Conservation (phyloP, 2,888 invertebrate genomes). For the Chorisops tibialis region DNA sequence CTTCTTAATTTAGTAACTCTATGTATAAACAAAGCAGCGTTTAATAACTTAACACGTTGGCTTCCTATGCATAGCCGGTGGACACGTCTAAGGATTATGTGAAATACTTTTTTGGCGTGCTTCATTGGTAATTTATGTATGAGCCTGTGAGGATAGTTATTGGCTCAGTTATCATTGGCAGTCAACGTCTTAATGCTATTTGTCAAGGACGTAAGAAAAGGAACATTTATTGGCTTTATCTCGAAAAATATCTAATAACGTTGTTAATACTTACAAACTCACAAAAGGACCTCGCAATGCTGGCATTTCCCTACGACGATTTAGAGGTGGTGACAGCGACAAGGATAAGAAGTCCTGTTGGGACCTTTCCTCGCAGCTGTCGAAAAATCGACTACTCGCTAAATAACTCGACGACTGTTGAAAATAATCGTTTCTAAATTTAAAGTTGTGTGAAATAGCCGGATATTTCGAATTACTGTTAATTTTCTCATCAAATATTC, state of each 20-base stretch:
- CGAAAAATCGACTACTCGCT: constrained; percentile 6
- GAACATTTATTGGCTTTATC: too few species aligned
- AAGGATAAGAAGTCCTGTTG: constrained; percentile 52
- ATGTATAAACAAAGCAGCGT: too few species aligned
- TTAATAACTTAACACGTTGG: too few species aligned
- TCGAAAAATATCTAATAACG: not conserved
- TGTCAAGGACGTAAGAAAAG: too few species aligned
- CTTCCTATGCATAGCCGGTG: too few species aligned
- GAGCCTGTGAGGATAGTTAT: too few species aligned
- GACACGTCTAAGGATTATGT: too few species aligned
- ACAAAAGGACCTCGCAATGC: constrained; percentile 50
- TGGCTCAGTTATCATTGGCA: too few species aligned
- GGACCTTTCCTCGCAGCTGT: constrained; percentile 43
- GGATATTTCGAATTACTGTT: constrained; percentile 1
- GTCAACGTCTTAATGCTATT: too few species aligned
- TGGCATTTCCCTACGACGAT: constrained; percentile 51
- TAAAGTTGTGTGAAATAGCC: constrained; percentile 9
- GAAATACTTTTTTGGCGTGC: too few species aligned
- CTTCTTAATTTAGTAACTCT: too few species aligned
- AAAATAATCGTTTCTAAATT: constrained; percentile 11
- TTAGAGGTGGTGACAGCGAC: constrained; percentile 51
- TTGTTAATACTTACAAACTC: constrained; percentile 48
- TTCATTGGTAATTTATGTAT: too few species aligned
- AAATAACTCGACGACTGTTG: constrained; percentile 14
- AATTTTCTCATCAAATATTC: constrained; percentile 18